Evolutionary conservation across 2,113 vertebrate genomes (phyloP).

Genomic region (Bombycilla garrulus): DNA sequence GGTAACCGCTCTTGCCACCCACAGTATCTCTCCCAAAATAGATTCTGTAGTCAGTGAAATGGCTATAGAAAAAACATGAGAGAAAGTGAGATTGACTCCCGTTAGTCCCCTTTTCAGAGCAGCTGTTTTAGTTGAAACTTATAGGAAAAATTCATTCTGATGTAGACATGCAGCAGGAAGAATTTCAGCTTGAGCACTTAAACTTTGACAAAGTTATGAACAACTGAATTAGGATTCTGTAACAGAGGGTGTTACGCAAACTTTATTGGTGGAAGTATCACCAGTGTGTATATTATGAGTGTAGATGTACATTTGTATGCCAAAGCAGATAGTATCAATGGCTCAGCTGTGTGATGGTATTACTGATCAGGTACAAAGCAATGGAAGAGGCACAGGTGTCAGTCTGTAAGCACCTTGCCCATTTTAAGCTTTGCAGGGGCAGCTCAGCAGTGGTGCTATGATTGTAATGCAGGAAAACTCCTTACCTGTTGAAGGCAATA

Average conservation of each 20-base stretch:
- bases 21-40: background rate
- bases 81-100: background rate
- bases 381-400: background rate
- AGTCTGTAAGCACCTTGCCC: background rate
- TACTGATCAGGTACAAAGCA: background rate
- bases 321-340: background rate
- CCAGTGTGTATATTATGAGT: background rate
- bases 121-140: conserved; percentile 24
- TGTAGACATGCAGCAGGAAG: background rate
- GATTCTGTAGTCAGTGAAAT: background rate
- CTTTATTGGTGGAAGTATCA: background rate
- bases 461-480: background rate
- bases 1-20: background rate
- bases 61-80: background rate
- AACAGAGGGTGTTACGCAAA: background rate
- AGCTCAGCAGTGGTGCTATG: background rate
- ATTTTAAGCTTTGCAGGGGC: background rate
- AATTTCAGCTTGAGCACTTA: background rate
- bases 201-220: background rate
- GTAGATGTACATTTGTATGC: background rate
- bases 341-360: background rate
- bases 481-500: background rate
- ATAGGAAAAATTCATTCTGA: background rate
- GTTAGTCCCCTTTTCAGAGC: background rate
- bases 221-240: background rate